Evolutionary conservation across 1,140 invertebrate species (phyloP).

Genomic region (Drosophila nasuta): DNA sequence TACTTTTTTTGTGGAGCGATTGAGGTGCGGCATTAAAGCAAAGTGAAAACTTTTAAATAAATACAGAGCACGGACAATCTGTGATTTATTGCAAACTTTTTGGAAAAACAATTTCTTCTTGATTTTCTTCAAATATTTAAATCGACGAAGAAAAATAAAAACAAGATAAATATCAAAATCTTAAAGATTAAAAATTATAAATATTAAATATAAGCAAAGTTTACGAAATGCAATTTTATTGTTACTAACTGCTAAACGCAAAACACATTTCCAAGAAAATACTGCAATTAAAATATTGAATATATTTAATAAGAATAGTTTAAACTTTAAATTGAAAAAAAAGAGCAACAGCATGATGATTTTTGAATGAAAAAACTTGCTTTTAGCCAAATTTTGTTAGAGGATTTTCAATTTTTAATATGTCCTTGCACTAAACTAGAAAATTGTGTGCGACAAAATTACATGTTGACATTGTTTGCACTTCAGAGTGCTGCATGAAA

Average conservation of each 20-base stretch:
- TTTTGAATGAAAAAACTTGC: not conserved
- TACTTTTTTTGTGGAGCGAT: constrained; percentile 20
- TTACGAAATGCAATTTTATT: too few relatives aligned
- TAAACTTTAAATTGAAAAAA: not conserved
- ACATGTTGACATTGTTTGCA: constrained; percentile 58
- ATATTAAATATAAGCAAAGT: too few relatives aligned
- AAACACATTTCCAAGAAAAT: too few relatives aligned
- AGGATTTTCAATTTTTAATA: constrained; percentile 36
- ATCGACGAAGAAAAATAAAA: too few relatives aligned
- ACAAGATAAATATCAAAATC: too few relatives aligned
- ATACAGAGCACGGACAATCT: constrained; percentile 21
- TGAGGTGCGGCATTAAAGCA: constrained; percentile 5
- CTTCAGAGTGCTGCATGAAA: constrained; percentile 30
- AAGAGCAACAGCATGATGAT: not conserved
- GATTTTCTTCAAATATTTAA: not conserved
- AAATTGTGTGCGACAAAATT: constrained; percentile 48
- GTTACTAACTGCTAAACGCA: too few relatives aligned
- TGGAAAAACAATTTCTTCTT: not conserved
- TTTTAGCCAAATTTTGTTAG: not conserved
- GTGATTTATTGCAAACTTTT: constrained; percentile 29
- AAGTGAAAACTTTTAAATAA: constrained; percentile 36
- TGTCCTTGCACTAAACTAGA: constrained; percentile 33
- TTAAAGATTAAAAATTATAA: too few relatives aligned
- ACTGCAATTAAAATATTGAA: too few relatives aligned
- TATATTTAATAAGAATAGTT: too few relatives aligned